Evolutionary conservation across 2,113 vertebrate species (phyloP).

Genomic region (Lipophrys pholis): DNA sequence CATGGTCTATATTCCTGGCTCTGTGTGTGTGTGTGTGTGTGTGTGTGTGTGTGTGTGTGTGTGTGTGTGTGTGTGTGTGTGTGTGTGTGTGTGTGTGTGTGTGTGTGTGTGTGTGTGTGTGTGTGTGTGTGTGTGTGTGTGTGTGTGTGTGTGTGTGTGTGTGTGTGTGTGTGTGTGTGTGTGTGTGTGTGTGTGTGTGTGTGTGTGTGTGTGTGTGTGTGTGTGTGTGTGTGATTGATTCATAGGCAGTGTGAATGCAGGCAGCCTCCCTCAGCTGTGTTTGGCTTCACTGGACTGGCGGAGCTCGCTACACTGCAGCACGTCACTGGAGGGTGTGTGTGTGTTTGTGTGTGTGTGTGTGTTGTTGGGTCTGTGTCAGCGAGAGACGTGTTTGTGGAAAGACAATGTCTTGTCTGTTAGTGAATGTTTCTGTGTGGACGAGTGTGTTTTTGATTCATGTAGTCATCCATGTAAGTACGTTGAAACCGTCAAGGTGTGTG

Average conservation of each 20-base stretch:
- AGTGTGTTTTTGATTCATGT: constrained; percentile 16
- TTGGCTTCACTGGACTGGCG: constrained; percentile 45
- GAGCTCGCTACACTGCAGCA: constrained; percentile 74
- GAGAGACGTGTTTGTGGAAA: neutral
- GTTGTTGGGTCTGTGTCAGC: neutral
- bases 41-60: constrained; percentile 12
- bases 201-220: constrained; percentile 5
- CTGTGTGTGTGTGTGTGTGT: constrained; percentile 20
- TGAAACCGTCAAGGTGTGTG: constrained; percentile 37
- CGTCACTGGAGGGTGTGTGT: constrained; percentile 29
- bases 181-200: no score
- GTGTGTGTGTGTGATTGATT: constrained; percentile 73
- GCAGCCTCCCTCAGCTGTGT: constrained; percentile 65
- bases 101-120: constrained; percentile 9
- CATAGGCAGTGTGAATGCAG: constrained; percentile 73
- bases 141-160: no score
- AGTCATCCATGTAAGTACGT: constrained; percentile 43
- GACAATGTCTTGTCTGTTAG: constrained; percentile 2
- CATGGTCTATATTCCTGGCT: constrained; percentile 49
- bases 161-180: no score
- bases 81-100: constrained; percentile 2
- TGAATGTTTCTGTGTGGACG: neutral
- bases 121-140: neutral
- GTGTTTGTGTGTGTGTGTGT: constrained; percentile 7
- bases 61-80: constrained; percentile 3